Conservation (phyloP, 2,888 invertebrate species). For the Cactoblastis cactorum region DNA sequence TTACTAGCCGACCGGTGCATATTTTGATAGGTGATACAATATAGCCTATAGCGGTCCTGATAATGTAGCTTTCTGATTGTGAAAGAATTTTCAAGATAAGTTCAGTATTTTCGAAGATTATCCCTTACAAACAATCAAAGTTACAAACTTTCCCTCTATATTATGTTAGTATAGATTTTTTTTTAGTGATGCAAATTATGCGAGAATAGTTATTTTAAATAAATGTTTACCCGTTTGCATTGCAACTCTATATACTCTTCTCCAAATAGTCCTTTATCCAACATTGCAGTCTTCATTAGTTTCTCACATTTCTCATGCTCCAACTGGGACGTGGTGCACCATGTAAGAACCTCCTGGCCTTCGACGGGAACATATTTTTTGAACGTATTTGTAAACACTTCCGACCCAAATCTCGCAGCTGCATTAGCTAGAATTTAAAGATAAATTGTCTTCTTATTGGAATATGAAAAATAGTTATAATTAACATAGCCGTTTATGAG, state of each 20-base stretch:
- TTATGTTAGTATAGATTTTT: no score
- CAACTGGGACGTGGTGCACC: constrained; percentile 90
- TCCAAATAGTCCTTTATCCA: constrained; percentile 83
- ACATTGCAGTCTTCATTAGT: constrained; percentile 83
- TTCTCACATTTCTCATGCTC: constrained; percentile 92
- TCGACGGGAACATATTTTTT: constrained; percentile 31
- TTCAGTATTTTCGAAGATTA: no score
- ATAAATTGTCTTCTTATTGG: no score
- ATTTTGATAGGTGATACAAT: no score
- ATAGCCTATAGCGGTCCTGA: no score
- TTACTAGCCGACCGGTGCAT: no score
- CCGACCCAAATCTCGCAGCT: constrained; percentile 29
- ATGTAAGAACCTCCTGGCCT: constrained; percentile 74
- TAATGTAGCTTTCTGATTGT: no score
- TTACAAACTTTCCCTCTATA: no score
- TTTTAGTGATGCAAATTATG: not conserved
- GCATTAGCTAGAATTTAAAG: constrained; percentile 7
- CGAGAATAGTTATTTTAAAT: not conserved
- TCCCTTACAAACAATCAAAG: no score
- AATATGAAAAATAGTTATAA: no score
- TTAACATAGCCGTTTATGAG: no score
- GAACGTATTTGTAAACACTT: constrained; percentile 21
- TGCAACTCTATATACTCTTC: constrained; percentile 81
- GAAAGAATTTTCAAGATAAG: no score
- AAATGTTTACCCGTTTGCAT: constrained; percentile 80